Percentiles rank a stretch among this genome's conserved stretches.
Conservation (phyloP, 2,113 vertebrate genomes). For the Cyanoderma ruficeps region DNA sequence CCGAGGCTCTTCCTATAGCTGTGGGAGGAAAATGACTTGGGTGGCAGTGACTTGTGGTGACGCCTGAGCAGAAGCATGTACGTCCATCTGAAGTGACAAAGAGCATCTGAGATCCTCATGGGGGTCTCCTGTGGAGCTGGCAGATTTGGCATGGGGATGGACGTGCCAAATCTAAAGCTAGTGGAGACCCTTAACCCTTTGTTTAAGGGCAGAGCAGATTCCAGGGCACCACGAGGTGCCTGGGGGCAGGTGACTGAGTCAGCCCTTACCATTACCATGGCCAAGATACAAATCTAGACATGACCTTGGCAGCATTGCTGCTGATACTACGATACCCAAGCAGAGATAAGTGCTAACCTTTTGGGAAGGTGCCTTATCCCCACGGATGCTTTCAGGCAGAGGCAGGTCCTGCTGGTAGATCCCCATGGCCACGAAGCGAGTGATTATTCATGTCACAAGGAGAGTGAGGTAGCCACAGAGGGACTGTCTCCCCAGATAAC, state of each 20-base stretch:
- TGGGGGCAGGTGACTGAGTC: background rate
- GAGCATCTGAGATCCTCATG: fast-evolving
- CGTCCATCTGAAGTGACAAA: background rate
- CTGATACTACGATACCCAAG: background rate
- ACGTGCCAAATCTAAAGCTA: too few species aligned
- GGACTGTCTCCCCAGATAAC: background rate
- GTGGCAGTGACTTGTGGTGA: background rate
- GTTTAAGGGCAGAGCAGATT: background rate
- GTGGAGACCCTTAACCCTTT: background rate
- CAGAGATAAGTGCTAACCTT: background rate
- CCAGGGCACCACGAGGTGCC: background rate
- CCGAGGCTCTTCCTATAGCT: background rate
- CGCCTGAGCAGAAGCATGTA: background rate
- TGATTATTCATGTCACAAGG: background rate
- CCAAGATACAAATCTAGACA: background rate
- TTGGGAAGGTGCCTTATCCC: background rate
- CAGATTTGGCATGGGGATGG: background rate
- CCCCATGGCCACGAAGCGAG: background rate
- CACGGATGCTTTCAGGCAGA: background rate
- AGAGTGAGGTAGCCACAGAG: background rate
- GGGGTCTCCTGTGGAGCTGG: background rate
- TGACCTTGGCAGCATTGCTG: background rate
- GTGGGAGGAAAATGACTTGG: background rate
- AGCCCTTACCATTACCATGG: background rate
- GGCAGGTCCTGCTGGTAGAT: background rate